Base-by-base conservation (phyloP, 2,888 invertebrate species). In the Teleogryllus oceanicus region DNA sequence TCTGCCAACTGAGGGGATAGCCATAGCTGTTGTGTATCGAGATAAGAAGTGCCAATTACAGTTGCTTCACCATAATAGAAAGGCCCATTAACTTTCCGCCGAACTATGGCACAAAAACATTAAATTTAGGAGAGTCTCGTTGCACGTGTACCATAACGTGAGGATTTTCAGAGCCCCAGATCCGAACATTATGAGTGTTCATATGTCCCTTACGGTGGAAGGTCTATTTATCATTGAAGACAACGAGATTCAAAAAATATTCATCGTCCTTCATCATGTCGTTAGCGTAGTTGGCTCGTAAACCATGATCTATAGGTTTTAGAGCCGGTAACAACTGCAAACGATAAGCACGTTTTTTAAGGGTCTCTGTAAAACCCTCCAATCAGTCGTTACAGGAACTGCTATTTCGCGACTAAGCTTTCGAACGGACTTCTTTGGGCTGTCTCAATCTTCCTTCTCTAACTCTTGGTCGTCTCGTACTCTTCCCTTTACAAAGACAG, bases 1-100 rank as follows among this genome's bases (percentile, higher is more conserved):
- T 49, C 78, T 50, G 62, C 51, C 51, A 78, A 51, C 20, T 78
- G 50, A 78, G 50, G 78, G 21, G 21, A 21, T 21, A 78, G 78
- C 78, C 2, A 78, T 78, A 20, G 78, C 51, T 78, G 50, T 78
- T 50, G 78, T 2, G 21, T 21, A 21, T 77, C 77, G 50, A 77
- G 77, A 77, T 37, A 21, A 21, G 21, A 77, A 77, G 8, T 18
- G 3, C 77, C 49, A 37, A 11, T 77, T 37, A 77, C 77, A 77
- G 77, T 77, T 77, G 24, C 77, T 77, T 77, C 49, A 49, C 21
- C 77, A 77, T 13, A 78, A 50, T 50, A 18, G 78, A 78, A 78
- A 78, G 49, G 80, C 75, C 75, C 80, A 78, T 78, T 74, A 74
- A 80, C 78, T 75, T 78, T 80, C 78, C 80, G 49, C 78, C 12